phyloP scores from a whole-genome alignment of 2,888 invertebrate species.

The Synanthedon formicaeformis region DNA sequence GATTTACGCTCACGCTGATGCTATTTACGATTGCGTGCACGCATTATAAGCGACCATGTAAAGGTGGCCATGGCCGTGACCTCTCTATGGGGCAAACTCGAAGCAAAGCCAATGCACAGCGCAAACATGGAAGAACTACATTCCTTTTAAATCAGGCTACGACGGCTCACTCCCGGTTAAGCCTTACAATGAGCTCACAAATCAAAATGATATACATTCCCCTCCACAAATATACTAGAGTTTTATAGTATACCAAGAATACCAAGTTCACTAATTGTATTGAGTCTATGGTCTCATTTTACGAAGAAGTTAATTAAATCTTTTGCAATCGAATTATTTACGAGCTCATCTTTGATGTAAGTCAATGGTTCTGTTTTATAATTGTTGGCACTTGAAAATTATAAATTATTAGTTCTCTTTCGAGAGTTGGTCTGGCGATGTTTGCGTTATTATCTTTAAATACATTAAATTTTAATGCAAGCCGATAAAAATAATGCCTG shows the following conservation, averaged over 20 bases:
- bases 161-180: neutral
- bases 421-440: constrained; percentile 28
- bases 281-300: too few species aligned
- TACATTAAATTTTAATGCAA: constrained; percentile 33
- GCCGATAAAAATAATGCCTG: constrained; percentile 6
- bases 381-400: constrained; percentile 34
- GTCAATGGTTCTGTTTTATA: neutral
- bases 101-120: constrained; percentile 6
- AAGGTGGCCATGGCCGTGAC: constrained; percentile 40
- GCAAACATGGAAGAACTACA: constrained; percentile 3
- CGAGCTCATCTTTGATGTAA: constrained; percentile 22
- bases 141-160: neutral
- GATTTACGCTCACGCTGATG: constrained; percentile 39
- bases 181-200: neutral
- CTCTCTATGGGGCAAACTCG: constrained; percentile 4
- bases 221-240: neutral
- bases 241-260: too few species aligned
- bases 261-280: too few species aligned
- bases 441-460: constrained; percentile 30
- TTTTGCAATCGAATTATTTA: constrained; percentile 35
- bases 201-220: neutral
- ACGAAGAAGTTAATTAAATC: neutral
- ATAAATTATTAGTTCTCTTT: constrained; percentile 37
- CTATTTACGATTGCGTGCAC: constrained; percentile 50
- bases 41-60: constrained; percentile 27